Conservation (phyloP, 2,888 invertebrate genomes). For the Orgyia antiqua region DNA sequence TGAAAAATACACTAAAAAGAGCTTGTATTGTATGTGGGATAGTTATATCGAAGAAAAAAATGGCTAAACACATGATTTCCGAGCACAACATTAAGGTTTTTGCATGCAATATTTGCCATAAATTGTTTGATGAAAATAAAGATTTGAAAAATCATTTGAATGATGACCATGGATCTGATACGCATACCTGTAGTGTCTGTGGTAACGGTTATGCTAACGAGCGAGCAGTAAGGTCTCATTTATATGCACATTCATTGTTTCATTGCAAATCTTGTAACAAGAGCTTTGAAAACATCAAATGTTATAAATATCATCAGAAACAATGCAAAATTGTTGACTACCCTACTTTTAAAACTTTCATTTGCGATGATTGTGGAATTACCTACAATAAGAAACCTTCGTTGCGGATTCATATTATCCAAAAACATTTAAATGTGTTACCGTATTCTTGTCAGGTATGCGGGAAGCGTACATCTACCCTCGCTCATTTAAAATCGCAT, state of each 20-base stretch:
- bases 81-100: conserved; percentile 28
- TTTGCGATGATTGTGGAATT: conserved; percentile 52
- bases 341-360: conserved; percentile 21
- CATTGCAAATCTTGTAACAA: conserved; percentile 43
- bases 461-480: conserved; percentile 56
- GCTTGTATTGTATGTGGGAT: conserved; percentile 42
- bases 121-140: conserved; percentile 31
- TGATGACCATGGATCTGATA: conserved; percentile 26
- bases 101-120: conserved; percentile 40
- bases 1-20: conserved; percentile 38
- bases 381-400: conserved; percentile 57
- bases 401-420: conserved; percentile 51
- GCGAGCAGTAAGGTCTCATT: conserved; percentile 48
- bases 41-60: conserved; percentile 33
- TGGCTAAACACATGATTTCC: conserved; percentile 38
- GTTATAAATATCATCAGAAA: conserved; percentile 45
- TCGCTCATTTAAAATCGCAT: conserved; percentile 50
- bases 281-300: conserved; percentile 53
- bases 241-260: conserved; percentile 48
- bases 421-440: conserved; percentile 56
- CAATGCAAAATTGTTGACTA: conserved; percentile 28
- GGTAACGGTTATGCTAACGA: conserved; percentile 41
- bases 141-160: conserved; percentile 28
- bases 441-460: conserved; percentile 53
- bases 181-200: conserved; percentile 41